A percentile compares a stretch with the other conserved stretches of the same genome.
phyloP scores from a whole-genome alignment of 1,140 invertebrate genomes.

The Theocolax elegans region DNA sequence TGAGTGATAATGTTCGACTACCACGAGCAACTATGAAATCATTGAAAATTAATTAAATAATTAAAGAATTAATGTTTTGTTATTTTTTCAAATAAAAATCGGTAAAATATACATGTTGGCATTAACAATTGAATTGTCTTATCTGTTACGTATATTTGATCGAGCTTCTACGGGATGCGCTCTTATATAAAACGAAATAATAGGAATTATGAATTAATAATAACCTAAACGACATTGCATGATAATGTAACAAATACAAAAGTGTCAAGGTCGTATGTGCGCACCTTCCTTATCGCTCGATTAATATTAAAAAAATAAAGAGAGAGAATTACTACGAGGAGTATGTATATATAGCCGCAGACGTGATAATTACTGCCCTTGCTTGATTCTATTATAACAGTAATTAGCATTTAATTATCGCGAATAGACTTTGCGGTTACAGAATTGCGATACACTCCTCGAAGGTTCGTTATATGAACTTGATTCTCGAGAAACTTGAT shows the following conservation, averaged over 20 bases:
- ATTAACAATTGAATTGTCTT: constrained; percentile 23
- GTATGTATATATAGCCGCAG: constrained; percentile 14
- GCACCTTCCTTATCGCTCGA: constrained; percentile 27
- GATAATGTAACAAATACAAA: constrained; percentile 28
- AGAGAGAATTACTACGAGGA: neutral
- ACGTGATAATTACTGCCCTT: constrained; percentile 41
- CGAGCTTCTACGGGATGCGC: no score
- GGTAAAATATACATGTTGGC: no score
- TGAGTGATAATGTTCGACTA: constrained; percentile 2
- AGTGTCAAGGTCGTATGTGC: constrained; percentile 33
- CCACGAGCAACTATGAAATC: neutral
- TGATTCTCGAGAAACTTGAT: constrained; percentile 29
- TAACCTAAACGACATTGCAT: constrained; percentile 21
- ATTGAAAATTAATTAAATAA: no score
- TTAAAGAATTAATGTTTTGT: no score
- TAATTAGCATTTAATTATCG: constrained; percentile 42
- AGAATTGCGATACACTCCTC: constrained; percentile 6
- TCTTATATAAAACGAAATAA: constrained; percentile 21
- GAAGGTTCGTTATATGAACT: constrained; percentile 28
- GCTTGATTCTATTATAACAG: constrained; percentile 28
- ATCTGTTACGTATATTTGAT: neutral
- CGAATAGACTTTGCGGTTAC: constrained; percentile 5
- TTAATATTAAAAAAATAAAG: constrained; percentile 24
- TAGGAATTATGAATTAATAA: constrained; percentile 25
- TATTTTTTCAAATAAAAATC: no score